phyloP scores from a whole-genome alignment of 2,797 vertebrate genomes.

The Selene dorsalis region DNA sequence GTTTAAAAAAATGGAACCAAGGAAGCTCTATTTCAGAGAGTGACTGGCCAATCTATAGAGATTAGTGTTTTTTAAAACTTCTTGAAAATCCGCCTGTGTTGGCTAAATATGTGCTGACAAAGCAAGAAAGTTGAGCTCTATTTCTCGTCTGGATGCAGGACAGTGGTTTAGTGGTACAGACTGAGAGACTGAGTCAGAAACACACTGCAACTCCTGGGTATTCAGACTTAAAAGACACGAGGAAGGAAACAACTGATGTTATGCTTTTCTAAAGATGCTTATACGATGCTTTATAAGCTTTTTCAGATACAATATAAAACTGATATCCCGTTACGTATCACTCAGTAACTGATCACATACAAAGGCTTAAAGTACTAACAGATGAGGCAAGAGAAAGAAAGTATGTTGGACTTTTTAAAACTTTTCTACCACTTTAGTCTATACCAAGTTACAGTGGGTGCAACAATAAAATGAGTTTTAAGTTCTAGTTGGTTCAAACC shows the following conservation, averaged over 20 bases:
- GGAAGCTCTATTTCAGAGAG: background rate
- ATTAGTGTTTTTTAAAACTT: background rate
- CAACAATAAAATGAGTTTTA: background rate
- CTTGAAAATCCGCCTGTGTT: conserved; percentile 6
- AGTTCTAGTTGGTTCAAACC: conserved; percentile 3
- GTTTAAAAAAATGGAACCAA: background rate
- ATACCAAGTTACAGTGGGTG: background rate
- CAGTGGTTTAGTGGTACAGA: background rate
- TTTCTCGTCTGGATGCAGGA: background rate
- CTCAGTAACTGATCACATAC: background rate
- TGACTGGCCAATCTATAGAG: background rate
- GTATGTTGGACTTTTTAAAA: background rate
- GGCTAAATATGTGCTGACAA: conserved; percentile 5
- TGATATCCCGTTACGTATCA: background rate
- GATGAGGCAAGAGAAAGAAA: too few relatives aligned
- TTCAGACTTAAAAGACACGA: background rate
- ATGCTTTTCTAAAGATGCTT: background rate
- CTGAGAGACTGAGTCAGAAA: background rate
- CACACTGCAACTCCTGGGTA: background rate
- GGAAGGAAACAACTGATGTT: background rate
- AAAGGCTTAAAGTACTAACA: background rate
- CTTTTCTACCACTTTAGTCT: too few relatives aligned
- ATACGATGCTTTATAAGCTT: background rate
- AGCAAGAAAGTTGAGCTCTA: background rate
- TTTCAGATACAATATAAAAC: background rate